Conservation (phyloP, 2,113 vertebrate genomes). For the Ellobius talpinus region DNA sequence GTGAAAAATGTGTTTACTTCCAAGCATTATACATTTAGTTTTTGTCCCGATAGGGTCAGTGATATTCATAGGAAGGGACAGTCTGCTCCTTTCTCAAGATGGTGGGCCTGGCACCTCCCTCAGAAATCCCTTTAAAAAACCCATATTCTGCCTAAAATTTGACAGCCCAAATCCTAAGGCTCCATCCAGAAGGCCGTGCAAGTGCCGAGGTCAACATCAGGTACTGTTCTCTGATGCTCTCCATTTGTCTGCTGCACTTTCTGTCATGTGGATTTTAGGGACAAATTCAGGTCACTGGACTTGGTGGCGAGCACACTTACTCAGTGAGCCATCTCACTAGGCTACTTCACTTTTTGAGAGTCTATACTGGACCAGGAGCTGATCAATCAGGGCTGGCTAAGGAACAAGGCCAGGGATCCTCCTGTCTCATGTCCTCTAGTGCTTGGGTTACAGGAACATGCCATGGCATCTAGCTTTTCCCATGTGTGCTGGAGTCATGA, state of each 20-base stretch:
- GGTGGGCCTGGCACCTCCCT: neutral
- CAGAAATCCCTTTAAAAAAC: neutral
- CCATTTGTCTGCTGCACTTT: neutral
- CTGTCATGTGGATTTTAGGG: too few relatives aligned
- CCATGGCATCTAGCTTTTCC: neutral
- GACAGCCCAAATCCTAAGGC: neutral
- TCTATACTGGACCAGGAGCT: neutral
- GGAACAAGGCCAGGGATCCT: neutral
- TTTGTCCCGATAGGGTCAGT: neutral
- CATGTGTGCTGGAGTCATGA: neutral
- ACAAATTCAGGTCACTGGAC: neutral
- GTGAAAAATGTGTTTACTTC: neutral
- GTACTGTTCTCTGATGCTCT: neutral
- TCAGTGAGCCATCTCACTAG: neutral
- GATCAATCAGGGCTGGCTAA: neutral
- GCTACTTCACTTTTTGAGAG: neutral
- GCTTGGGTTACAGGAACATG: too few relatives aligned
- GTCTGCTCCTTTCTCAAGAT: neutral
- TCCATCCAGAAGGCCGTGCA: neutral
- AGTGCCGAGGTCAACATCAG: neutral
- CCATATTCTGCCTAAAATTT: neutral
- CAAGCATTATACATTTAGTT: neutral
- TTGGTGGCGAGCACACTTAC: neutral
- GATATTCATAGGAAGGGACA: neutral
- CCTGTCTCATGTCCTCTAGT: too few relatives aligned